These are phyloP conservation scores for Oreochromis niloticus DNA, from an alignment of 2,113 vertebrate genomes.

Conservation along the genomic window DNA sequence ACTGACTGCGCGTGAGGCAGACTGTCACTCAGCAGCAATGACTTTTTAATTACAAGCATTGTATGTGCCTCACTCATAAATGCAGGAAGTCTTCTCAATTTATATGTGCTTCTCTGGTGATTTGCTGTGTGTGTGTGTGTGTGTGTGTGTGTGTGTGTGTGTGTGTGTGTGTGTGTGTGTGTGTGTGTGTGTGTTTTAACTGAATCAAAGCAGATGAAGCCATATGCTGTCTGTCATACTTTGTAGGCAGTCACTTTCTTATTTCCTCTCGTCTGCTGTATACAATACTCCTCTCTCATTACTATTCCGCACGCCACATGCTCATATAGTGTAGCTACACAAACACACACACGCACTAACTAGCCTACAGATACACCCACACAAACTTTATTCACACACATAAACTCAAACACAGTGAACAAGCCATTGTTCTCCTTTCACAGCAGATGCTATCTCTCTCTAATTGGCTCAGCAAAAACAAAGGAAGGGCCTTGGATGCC, in stretches of 20 bases:
- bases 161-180: background rate
- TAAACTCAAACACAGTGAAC: conserved; percentile 34
- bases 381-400: conserved; percentile 22
- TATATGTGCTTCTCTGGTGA: conserved; percentile 26
- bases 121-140: background rate
- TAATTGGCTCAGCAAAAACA: conserved; percentile 76
- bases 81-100: conserved; percentile 33
- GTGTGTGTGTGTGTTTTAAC: conserved; percentile 7
- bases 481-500: conserved; percentile 68
- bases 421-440: conserved; percentile 70
- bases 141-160: background rate
- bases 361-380: conserved; percentile 37
- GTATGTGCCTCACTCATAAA: conserved; percentile 21
- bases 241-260: conserved; percentile 38
- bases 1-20: background rate
- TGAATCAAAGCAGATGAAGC: conserved; percentile 55
- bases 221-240: conserved; percentile 62
- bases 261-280: conserved; percentile 47
- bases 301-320: conserved; percentile 31
- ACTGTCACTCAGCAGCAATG: conserved; percentile 26
- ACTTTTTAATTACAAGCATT: conserved; percentile 51
- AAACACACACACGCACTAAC: conserved; percentile 18
- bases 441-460: conserved; percentile 68
- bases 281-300: conserved; percentile 28
- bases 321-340: conserved; percentile 30